Conservation (phyloP, 1,140 invertebrate genomes). For the Meloidogyne exigua region DNA sequence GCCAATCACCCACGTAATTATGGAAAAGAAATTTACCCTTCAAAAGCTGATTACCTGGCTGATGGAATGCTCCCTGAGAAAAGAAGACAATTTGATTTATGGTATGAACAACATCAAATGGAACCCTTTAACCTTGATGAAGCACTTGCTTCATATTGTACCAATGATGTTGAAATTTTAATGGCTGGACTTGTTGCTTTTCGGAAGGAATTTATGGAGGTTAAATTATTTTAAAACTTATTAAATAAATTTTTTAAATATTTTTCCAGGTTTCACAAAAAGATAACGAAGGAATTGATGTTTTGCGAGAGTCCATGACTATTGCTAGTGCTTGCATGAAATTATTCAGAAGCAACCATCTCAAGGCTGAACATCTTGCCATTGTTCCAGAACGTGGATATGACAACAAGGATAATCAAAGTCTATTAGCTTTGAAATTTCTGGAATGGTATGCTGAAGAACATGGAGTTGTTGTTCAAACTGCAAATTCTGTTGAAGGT, state of each 20-base stretch:
- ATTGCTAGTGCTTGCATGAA: slow-evolving; percentile 8
- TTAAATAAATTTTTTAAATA: background rate
- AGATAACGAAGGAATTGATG: background rate
- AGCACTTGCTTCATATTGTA: background rate
- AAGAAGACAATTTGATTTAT: slow-evolving; percentile 11
- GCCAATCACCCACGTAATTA: background rate
- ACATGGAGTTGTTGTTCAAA: background rate
- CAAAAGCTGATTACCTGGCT: slow-evolving; percentile 18
- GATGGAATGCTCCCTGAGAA: slow-evolving; percentile 30
- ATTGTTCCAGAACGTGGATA: slow-evolving; percentile 16
- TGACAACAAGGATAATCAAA: slow-evolving; percentile 4
- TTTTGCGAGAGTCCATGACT: background rate
- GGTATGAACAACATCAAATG: slow-evolving; percentile 9
- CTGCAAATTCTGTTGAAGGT: background rate
- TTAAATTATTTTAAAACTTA: background rate
- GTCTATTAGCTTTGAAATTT: slow-evolving; percentile 3
- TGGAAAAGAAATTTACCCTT: background rate
- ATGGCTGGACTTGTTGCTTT: background rate
- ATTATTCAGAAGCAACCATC: background rate
- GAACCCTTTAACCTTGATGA: slow-evolving; percentile 13
- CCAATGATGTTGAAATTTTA: slow-evolving; percentile 1
- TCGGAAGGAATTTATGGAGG: background rate
- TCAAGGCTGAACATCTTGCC: background rate
- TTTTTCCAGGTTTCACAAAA: background rate
- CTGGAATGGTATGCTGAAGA: slow-evolving; percentile 8